Evolutionary conservation across 2,113 vertebrate genomes (phyloP), one percentile per base, ranked within the genome.

Genomic region (Elephantulus edwardii): DNA sequence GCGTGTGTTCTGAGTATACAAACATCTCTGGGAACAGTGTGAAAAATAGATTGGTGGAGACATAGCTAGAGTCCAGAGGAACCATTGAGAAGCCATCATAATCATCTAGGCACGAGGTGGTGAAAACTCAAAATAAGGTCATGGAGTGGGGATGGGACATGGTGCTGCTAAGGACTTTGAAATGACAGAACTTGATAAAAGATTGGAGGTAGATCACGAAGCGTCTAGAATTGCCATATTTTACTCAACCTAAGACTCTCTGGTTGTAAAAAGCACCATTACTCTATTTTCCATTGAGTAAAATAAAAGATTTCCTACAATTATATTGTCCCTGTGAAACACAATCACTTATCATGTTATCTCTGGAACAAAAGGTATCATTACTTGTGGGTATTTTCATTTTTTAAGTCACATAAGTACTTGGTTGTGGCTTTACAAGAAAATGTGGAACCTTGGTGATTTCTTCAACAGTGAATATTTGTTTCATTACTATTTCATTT

Each of bases 271-370:
- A 82, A 30, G 30, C 11, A 64, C n/a, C 60, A 42, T 24, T 48
- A 60, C 38, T 72, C 74, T 64, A 79, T 70, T 79, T 91, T 40
- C 50, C 22, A 35, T 30, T 46, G 17, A 62, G 50, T 38, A 89
- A 86, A 89, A 70, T 24, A 12, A 56, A 56, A 70, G 60, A 20
- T 12, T 33, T 42, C 62, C 33, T 81, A 46, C 11, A 0, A 1
- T 13, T 44, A 54, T 13, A 20, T 7, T 26, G 38, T 24, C 19
- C 64, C 54, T 46, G 44, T 7, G 30, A 60, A 35, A 28, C 35
- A 5, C 30, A 30, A n/a, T 44, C 26, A 24, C 52, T 33, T 3
- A 1, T 2, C 35, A 6, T 2, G 14, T 6, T n/a, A 0, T 13
- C 70, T 71, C n/a, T 50, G 77, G 42, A 42, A 26, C 14, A n/a